phyloP scores from a whole-genome alignment of 2,888 invertebrate genomes.

The Nemotelus nigrinus region DNA sequence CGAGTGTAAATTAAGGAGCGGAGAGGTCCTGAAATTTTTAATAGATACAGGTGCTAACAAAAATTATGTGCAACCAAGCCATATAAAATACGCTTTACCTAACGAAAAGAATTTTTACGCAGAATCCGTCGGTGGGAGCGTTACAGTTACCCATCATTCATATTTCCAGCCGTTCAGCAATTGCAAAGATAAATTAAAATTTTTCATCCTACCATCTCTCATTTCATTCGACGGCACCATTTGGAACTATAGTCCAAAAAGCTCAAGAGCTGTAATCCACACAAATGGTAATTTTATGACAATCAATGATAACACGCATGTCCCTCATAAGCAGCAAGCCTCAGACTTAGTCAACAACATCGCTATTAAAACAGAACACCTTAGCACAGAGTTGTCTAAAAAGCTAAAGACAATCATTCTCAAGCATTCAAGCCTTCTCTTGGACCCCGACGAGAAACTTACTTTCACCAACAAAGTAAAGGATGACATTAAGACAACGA shows the following conservation, averaged over 20 bases:
- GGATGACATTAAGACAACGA: conserved; percentile 14
- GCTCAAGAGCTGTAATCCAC: not conserved
- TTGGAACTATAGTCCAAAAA: conserved; percentile 3
- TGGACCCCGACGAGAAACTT: conserved; percentile 28
- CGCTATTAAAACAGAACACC: not conserved
- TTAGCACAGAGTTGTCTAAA: not conserved
- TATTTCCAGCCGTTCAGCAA: too few species aligned
- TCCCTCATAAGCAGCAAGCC: not conserved
- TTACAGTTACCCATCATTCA: too few species aligned
- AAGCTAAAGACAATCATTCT: not conserved
- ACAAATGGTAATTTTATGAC: conserved; percentile 5
- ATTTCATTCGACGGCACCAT: not conserved
- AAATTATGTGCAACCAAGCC: conserved; percentile 10
- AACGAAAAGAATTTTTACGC: too few species aligned
- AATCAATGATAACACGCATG: not conserved
- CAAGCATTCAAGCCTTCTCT: not conserved
- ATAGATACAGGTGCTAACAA: conserved; percentile 2
- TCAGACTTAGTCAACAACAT: conserved; percentile 1
- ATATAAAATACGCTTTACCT: not conserved
- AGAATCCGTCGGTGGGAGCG: conserved; percentile 2
- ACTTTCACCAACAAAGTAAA: conserved; percentile 12
- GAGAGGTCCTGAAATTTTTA: conserved; percentile 3
- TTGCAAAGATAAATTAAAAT: too few species aligned
- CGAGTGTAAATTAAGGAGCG: not conserved
- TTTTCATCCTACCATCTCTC: not conserved